A percentile compares a stretch with the other conserved stretches of the same genome.
Evolutionary conservation across 1,140 invertebrate genomes (phyloP).

Genomic region (Atta texana): DNA sequence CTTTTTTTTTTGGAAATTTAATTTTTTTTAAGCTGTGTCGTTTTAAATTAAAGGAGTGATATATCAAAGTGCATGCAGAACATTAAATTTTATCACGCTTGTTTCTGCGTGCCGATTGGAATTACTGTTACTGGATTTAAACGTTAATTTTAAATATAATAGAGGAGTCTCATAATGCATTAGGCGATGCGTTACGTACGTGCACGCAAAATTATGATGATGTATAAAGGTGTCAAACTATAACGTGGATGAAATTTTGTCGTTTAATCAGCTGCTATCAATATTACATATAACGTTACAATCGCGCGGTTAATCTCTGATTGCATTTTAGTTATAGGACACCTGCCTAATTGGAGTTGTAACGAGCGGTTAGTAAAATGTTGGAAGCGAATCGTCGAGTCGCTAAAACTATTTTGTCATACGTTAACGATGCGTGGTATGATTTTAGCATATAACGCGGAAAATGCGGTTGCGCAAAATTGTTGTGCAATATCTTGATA

Average conservation of each 20-base stretch:
- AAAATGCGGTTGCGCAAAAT: not conserved
- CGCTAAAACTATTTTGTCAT: constrained; percentile 28
- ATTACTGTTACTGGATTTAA: not conserved
- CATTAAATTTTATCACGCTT: not conserved
- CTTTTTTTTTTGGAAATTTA: too few relatives aligned
- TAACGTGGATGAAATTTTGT: constrained; percentile 33
- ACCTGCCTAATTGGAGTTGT: constrained; percentile 42
- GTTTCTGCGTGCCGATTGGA: not conserved
- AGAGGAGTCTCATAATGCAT: not conserved
- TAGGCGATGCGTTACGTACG: not conserved
- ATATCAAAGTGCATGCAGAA: not conserved
- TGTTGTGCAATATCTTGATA: constrained; percentile 7
- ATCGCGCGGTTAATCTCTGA: constrained; percentile 37
- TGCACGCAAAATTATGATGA: not conserved
- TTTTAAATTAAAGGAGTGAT: too few relatives aligned
- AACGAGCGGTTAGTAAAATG: constrained; percentile 18
- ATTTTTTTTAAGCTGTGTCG: too few relatives aligned
- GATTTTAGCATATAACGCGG: not conserved
- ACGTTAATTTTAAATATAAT: not conserved
- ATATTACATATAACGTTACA: constrained; percentile 30
- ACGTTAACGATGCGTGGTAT: not conserved
- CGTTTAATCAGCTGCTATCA: constrained; percentile 26
- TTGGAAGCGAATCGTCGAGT: not conserved
- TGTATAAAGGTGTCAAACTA: not conserved
- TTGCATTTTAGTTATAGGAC: constrained; percentile 52